phyloP scores from a whole-genome alignment of 2,113 vertebrate species.

The Cichladusa arquata region DNA sequence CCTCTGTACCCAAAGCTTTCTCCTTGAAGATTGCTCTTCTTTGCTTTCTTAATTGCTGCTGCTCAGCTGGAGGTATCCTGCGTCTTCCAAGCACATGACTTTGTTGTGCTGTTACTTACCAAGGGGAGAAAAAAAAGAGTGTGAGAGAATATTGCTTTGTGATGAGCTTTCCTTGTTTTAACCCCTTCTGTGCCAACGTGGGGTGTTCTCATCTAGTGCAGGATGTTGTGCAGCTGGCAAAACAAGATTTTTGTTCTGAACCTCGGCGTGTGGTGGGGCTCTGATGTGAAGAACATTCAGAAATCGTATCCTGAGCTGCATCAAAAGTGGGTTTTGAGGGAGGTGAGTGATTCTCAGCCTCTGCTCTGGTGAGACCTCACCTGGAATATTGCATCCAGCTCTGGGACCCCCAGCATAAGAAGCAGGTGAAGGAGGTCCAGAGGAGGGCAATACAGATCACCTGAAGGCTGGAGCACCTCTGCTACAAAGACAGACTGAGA shows the following conservation, averaged over 20 bases:
- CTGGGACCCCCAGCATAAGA: background rate
- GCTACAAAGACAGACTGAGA: background rate
- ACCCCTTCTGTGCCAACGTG: background rate
- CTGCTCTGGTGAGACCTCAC: background rate
- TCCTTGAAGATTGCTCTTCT: constrained; percentile 59
- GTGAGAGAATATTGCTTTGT: background rate
- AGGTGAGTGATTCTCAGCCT: fast-evolving
- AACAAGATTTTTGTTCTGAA: background rate
- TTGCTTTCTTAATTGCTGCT: constrained; percentile 58
- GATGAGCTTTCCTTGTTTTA: background rate
- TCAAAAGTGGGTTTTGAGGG: fast-evolving
- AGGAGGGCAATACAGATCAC: background rate
- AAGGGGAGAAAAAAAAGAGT: background rate
- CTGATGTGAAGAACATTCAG: background rate
- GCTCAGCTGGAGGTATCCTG: constrained; percentile 45
- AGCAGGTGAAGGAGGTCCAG: background rate
- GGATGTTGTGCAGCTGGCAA: background rate
- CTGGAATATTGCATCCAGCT: background rate
- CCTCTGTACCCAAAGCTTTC: constrained; percentile 54
- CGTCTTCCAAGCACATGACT: constrained; percentile 38
- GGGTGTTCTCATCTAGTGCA: fast-evolving
- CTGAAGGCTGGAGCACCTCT: background rate
- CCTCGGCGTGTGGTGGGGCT: background rate
- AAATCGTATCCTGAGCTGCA: fast-evolving
- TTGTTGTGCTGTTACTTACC: constrained; percentile 42